Base-by-base conservation (phyloP, 1,140 invertebrate species). In the Rhyacophila brunnea region DNA sequence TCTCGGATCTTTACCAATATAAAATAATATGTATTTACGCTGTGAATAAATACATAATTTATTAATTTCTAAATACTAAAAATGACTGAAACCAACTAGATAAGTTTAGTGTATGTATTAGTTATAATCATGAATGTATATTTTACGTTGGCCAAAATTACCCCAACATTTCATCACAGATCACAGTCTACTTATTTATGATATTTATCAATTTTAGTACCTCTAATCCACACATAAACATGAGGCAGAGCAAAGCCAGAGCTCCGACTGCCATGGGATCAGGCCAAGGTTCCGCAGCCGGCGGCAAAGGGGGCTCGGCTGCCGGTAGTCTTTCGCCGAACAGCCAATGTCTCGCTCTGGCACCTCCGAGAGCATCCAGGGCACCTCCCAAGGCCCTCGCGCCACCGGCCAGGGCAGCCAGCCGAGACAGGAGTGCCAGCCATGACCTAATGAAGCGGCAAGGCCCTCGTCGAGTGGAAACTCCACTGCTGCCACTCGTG, bases 161-260 rank as follows among this genome's bases (percentile, higher is more conserved):
- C n/a, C n/a, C n/a, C n/a, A n/a, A n/a, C n/a, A n/a, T n/a, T n/a
- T n/a, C n/a, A n/a, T n/a, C n/a, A n/a, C n/a, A n/a, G n/a, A n/a
- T n/a, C n/a, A n/a, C n/a, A n/a, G n/a, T n/a, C n/a, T n/a, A n/a
- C n/a, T n/a, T n/a, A n/a, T n/a, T n/a, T n/a, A n/a, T n/a, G n/a
- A n/a, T n/a, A n/a, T 28, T 9, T 5, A 28, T 28, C 5, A 40
- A 40, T 13, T 45, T n/a, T 45, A 65, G 69, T 71, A 86, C 85
- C 79, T 87, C 85, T 36, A 87, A 70, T 13, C 85, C 85, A 64
- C 86, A 79, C 83, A 87, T 86, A 65, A 86, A 87, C 77, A 87
- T 83, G 46, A 80, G 80, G 5, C 83, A 85, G 2, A 86, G 81
- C 1, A 87, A 74, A 65, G 84, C 77, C 2, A 86, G 81, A 10